phyloP scores from a whole-genome alignment of 2,888 invertebrate genomes.

The Monopis laevigella region DNA sequence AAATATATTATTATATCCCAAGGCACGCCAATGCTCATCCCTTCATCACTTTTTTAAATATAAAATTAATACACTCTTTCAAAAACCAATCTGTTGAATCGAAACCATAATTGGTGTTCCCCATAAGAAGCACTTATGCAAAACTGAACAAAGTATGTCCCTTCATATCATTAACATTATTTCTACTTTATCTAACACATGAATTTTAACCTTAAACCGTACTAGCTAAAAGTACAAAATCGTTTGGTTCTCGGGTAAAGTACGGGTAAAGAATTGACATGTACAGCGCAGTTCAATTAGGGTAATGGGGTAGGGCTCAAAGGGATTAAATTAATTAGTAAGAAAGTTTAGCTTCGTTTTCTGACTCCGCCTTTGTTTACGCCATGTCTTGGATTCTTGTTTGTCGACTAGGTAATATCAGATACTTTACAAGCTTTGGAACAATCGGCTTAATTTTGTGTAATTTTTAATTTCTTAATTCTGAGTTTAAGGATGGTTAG shows the following conservation, averaged over 20 bases:
- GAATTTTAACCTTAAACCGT: no score
- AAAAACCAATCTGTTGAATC: constrained; percentile 22
- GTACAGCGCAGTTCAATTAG: constrained; percentile 67
- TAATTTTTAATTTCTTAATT: no score
- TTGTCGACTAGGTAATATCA: no score
- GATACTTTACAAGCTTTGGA: no score
- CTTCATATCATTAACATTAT: constrained; percentile 51
- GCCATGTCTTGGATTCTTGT: constrained; percentile 39
- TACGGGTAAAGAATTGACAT: constrained; percentile 60
- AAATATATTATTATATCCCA: no score
- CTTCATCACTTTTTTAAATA: neutral
- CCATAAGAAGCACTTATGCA: constrained; percentile 41
- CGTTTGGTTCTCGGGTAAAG: constrained; percentile 19
- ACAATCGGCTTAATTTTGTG: no score
- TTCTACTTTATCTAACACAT: no score
- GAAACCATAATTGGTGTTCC: constrained; percentile 25
- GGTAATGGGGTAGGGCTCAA: constrained; percentile 62
- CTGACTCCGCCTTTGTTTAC: constrained; percentile 54
- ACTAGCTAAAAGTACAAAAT: constrained; percentile 23
- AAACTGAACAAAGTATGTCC: constrained; percentile 48
- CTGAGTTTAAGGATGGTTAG: no score
- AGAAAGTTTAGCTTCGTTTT: constrained; percentile 59
- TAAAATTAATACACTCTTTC: neutral
- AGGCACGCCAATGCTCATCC: neutral
- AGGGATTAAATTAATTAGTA: constrained; percentile 67